phyloP scores from a whole-genome alignment of 2,888 invertebrate species.

The Polydrusus tereticollis region DNA sequence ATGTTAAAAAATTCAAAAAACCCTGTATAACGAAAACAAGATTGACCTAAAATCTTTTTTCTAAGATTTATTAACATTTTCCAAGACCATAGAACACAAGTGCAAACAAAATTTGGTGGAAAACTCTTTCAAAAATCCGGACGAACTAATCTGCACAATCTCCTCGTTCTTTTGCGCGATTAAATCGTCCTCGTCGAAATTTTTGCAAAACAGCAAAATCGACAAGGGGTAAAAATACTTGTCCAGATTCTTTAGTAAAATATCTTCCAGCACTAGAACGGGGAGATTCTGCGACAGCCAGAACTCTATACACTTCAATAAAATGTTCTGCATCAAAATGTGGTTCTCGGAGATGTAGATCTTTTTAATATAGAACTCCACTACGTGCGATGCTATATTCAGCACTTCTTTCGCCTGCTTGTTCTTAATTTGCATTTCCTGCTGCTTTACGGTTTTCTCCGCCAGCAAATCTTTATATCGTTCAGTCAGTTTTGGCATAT shows the following conservation, averaged over 20 bases:
- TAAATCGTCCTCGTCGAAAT: slow-evolving; percentile 64
- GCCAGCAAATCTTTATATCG: slow-evolving; percentile 31
- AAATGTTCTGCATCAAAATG: slow-evolving; percentile 67
- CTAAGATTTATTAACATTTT: slow-evolving; percentile 66
- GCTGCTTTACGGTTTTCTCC: slow-evolving; percentile 29
- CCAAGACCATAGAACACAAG: slow-evolving; percentile 67
- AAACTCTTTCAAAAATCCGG: slow-evolving; percentile 66
- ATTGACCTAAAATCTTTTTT: not conserved
- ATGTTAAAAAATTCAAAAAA: too few species aligned
- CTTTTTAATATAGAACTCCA: slow-evolving; percentile 66
- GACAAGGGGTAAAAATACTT: slow-evolving; percentile 67
- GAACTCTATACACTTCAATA: slow-evolving; percentile 66
- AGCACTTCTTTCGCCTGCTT: slow-evolving; percentile 60
- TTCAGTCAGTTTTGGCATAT: slow-evolving; percentile 19
- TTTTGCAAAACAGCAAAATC: slow-evolving; percentile 66
- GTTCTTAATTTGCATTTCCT: slow-evolving; percentile 60
- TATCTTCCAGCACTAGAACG: slow-evolving; percentile 63
- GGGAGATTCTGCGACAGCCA: slow-evolving; percentile 65
- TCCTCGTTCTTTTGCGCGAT: slow-evolving; percentile 55
- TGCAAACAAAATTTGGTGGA: slow-evolving; percentile 68
- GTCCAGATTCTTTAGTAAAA: slow-evolving; percentile 66
- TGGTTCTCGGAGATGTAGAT: slow-evolving; percentile 66
- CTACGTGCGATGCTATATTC: slow-evolving; percentile 61
- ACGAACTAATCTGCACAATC: slow-evolving; percentile 60
- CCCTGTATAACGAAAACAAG: too few species aligned